Evolutionary conservation across 1,140 invertebrate genomes (phyloP), one percentile per base, ranked within the genome.

Genomic region (Monochamus saltuarius): DNA sequence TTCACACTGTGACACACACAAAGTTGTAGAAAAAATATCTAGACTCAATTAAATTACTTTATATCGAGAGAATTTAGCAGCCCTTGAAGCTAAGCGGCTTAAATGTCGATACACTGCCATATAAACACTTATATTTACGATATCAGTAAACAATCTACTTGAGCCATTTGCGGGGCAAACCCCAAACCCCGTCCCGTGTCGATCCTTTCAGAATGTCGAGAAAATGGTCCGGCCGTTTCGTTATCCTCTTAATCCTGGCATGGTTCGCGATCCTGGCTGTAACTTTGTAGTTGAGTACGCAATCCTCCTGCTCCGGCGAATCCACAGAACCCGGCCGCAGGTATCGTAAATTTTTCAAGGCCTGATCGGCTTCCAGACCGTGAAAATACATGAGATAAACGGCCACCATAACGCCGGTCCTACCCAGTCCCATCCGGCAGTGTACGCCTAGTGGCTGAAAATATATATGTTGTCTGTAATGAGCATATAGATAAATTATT

Each of bases 391-490:
- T 79, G 51, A 86, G 72, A 67, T 85, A 87, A 68, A 83, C 85
- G 29, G 85, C 84, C 49, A 84, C 77, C 79, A 87, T 82, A 36
- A 84, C 81, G 34, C 85, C 85, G 2, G 82, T 85, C 2, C 85
- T 66, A 38, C 85, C 84, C 50, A 80, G 71, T 0, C 86, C 85
- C 73, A 83, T 81, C 17, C 83, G 73, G 66, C 84, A 86, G 72
- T 87, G 85, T 45, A 87, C 77, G 35, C 83, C 85, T 4, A 87
- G 76, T 19, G 82, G 78, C 84, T 87, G 77, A 36, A 75, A 74
- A 6, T 63, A 56, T 58, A 50, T 50, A n/a, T n/a, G n/a, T n/a
- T n/a, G n/a, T n/a, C n/a, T n/a, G n/a, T n/a, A n/a, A n/a, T n/a
- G n/a, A n/a, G n/a, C n/a, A n/a, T n/a, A n/a, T n/a, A n/a, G n/a